phyloP scores from a whole-genome alignment of 2,113 vertebrate genomes.

The Speoplatyrhinus poulsoni region DNA sequence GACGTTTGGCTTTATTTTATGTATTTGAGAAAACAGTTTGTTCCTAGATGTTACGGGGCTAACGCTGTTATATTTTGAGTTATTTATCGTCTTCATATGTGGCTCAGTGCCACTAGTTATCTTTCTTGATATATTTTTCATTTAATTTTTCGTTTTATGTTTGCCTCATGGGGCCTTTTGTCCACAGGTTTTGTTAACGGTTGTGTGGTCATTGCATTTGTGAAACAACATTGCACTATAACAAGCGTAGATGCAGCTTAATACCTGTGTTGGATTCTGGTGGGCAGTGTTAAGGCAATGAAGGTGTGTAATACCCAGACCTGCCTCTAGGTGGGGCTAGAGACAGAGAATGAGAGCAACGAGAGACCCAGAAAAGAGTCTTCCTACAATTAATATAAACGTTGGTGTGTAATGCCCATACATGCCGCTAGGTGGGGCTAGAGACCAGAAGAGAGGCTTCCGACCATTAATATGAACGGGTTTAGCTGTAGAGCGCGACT shows the following conservation, averaged over 20 bases:
- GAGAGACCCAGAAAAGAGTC: no score
- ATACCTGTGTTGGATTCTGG: not conserved
- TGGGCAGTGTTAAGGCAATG: not conserved
- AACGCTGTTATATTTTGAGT: no score
- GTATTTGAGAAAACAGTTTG: no score
- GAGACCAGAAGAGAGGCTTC: not conserved
- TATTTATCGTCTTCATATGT: not conserved
- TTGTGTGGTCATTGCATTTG: not conserved
- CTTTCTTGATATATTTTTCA: not conserved
- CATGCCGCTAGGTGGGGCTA: not conserved
- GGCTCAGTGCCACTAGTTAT: not conserved
- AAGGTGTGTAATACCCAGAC: not conserved
- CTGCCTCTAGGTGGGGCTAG: no score
- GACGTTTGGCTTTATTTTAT: no score
- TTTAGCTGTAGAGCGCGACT: conserved; percentile 59
- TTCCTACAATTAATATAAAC: not conserved
- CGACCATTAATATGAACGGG: not conserved
- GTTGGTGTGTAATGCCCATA: not conserved
- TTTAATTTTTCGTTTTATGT: not conserved
- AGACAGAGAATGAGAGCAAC: no score
- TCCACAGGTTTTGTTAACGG: not conserved
- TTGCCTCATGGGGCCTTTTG: not conserved
- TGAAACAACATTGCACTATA: conserved; percentile 8
- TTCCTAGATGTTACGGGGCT: no score
- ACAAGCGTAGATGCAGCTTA: not conserved